Conservation (phyloP, 2,113 vertebrate species). For the Saimiri boliviensis region DNA sequence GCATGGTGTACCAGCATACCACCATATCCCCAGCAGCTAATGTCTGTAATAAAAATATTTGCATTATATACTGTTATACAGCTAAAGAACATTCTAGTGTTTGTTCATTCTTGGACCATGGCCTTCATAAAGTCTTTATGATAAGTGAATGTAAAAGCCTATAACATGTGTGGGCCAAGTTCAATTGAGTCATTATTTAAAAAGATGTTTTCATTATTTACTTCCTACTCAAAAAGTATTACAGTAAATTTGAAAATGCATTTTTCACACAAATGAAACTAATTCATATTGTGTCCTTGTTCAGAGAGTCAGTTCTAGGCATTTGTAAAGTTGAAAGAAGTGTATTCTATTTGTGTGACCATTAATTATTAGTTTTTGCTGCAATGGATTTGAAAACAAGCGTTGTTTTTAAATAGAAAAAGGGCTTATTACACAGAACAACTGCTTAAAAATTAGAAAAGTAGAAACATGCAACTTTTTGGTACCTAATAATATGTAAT, state of each 20-base stretch:
- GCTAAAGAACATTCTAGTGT: slow-evolving; percentile 14
- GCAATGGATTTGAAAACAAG: neutral
- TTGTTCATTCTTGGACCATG: neutral
- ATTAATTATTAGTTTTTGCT: neutral
- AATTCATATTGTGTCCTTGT: neutral
- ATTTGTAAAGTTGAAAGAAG: neutral
- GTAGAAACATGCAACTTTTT: neutral
- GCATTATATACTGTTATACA: neutral
- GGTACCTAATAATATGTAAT: neutral
- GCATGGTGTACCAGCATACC: neutral
- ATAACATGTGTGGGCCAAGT: neutral
- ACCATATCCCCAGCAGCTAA: slow-evolving; percentile 44
- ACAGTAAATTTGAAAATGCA: neutral
- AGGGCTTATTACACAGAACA: neutral
- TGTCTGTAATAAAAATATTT: slow-evolving; percentile 36
- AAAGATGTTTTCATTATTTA: neutral
- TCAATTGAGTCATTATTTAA: slow-evolving; percentile 9
- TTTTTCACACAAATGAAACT: slow-evolving; percentile 17
- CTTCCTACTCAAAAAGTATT: neutral
- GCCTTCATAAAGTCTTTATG: slow-evolving; percentile 24
- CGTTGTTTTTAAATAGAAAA: neutral
- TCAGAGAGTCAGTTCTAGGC: neutral
- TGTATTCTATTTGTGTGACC: neutral
- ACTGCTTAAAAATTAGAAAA: neutral
- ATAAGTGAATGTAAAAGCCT: neutral